Evolutionary conservation across 2,888 invertebrate species (phyloP), one percentile per base, ranked within the genome.

Genomic region (Dioctria linearis): DNA sequence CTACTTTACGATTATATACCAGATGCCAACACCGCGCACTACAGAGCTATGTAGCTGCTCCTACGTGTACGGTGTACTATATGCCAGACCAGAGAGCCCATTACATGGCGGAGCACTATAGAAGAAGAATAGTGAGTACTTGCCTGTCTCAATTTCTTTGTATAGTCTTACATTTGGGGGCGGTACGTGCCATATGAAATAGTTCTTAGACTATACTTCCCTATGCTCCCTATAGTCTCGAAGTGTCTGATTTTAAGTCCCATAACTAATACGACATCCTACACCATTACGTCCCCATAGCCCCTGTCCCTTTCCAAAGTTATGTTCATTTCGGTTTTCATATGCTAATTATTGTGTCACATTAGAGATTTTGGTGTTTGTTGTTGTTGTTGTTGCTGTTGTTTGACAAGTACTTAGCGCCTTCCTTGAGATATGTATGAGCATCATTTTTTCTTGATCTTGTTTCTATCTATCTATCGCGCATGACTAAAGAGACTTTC

Each of bases 261-360:
- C 40, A 25, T 40, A 63, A 37, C 63, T 59, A 40, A 42, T 13
- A 42, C 65, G 40, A 65, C 63, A 65, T n/a, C n/a, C n/a, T 65
- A 39, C 42, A 42, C 6, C 51, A 49, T 57, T 11, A 57, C 5
- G 57, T 11, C n/a, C 57, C 57, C 39, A 40, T 39, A 37, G 61
- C 25, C 61, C 39, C 61, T 37, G 39, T 9, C 11, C 13, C 39
- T 63, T 2, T 25, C 25, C 25, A 25, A 25, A 25, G 25, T 25
- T 25, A 25, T 25, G 61, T 40, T 63, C 61, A 37, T 63, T 63
- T 63, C 40, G 39, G 65, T 8, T 4, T 37, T 65, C 65, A 65
- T 65, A 65, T 65, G 65, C 65, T 65, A 65, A 65, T 65, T 65
- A 42, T 65, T 40, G 42, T 65, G 65, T 65, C 65, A 65, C 65